Conservation (phyloP, 92 coral and sea anemone species). For the Palythoa grandiflora region DNA sequence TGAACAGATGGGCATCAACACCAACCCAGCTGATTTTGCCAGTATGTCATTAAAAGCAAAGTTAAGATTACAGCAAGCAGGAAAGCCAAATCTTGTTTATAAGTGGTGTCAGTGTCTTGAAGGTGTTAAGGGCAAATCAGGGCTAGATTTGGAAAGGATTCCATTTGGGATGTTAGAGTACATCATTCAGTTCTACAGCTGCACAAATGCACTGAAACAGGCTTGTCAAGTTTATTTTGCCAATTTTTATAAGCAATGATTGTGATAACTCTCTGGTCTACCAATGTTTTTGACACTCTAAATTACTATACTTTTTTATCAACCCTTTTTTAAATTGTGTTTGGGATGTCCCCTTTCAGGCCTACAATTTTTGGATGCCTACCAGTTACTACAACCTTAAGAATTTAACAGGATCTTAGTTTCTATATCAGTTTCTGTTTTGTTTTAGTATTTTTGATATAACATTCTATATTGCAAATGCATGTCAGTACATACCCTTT, state of each 20-base stretch:
- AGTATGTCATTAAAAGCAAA: conserved; percentile 16
- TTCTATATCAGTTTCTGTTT: background rate
- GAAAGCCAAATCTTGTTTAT: conserved; percentile 32
- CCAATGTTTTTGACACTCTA: background rate
- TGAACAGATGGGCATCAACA: conserved; percentile 24
- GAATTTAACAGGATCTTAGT: background rate
- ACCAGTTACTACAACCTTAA: background rate
- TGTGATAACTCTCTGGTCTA: background rate
- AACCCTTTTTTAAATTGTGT: conserved; percentile 7
- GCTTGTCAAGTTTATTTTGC: background rate
- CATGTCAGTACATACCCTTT: conserved; percentile 1
- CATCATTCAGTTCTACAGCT: conserved; percentile 7
- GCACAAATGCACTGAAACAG: conserved; percentile 32
- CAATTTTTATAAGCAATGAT: background rate
- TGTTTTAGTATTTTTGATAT: background rate
- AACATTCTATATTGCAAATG: background rate
- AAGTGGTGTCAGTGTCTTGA: conserved; percentile 29
- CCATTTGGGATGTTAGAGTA: conserved; percentile 27
- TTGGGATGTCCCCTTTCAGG: background rate
- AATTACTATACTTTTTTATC: background rate
- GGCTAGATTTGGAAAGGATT: conserved; percentile 57
- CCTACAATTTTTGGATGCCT: background rate
- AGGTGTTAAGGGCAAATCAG: conserved; percentile 45
- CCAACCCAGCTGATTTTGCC: conserved; percentile 27
- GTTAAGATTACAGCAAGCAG: conserved; percentile 24